phyloP scores from a whole-genome alignment of 1,140 invertebrate genomes.

The Nixonia krombeini region DNA sequence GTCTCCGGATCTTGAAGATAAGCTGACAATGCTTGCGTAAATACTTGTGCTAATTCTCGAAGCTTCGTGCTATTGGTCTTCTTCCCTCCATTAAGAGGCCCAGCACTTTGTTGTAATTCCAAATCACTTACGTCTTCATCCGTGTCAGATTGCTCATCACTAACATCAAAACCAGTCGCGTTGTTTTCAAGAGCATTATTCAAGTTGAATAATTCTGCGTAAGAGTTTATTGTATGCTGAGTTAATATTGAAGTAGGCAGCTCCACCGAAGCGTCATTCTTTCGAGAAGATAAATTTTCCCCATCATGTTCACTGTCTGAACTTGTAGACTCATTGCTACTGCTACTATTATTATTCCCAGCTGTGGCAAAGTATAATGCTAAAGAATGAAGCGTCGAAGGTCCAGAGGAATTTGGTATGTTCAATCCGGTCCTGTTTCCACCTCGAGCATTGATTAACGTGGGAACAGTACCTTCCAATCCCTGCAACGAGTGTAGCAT shows the following conservation, averaged over 20 bases:
- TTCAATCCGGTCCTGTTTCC: slow-evolving; percentile 72
- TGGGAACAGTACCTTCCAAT: slow-evolving; percentile 55
- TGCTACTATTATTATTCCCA: slow-evolving; percentile 74
- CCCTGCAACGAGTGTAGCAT: slow-evolving; percentile 66
- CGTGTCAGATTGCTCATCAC: slow-evolving; percentile 59
- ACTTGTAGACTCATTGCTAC: slow-evolving; percentile 65
- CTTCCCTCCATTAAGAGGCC: slow-evolving; percentile 71
- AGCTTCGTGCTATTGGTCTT: slow-evolving; percentile 75
- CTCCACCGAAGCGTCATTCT: slow-evolving; percentile 45
- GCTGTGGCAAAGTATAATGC: slow-evolving; percentile 83
- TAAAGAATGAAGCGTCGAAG: slow-evolving; percentile 82
- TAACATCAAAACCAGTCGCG: slow-evolving; percentile 62
- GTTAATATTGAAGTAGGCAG: slow-evolving; percentile 61
- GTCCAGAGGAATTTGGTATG: slow-evolving; percentile 79
- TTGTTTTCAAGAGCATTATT: slow-evolving; percentile 64
- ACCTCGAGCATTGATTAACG: slow-evolving; percentile 39
- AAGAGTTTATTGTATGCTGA: slow-evolving; percentile 63
- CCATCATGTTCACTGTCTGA: slow-evolving; percentile 10
- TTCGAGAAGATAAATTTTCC: slow-evolving; percentile 14
- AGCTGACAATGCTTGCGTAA: slow-evolving; percentile 84
- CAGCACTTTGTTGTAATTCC: slow-evolving; percentile 75
- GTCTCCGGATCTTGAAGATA: slow-evolving; percentile 85
- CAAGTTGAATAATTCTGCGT: slow-evolving; percentile 66
- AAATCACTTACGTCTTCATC: slow-evolving; percentile 75
- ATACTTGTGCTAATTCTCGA: slow-evolving; percentile 84